Evolutionary conservation across 2,797 vertebrate genomes (phyloP), one percentile per base, ranked within the genome.

Genomic region (Columba guinea): DNA sequence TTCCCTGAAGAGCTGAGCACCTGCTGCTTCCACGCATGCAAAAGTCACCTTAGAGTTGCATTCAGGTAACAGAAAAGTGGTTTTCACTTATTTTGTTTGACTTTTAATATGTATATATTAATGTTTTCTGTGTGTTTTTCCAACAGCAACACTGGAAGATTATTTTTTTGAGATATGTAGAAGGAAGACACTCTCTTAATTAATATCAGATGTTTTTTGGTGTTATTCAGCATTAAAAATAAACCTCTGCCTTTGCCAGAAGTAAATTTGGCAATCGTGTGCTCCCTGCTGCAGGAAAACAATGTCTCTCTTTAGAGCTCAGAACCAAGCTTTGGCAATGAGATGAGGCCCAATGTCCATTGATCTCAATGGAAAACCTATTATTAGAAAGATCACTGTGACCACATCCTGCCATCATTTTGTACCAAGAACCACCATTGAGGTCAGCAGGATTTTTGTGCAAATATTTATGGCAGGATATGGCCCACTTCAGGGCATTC

Each of bases 311-410:
- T 97, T 96, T 89, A 96, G 97, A 96, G 96, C 91, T 90, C 62
- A 4, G 68, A 97, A 95, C 32, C 73, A 89, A 96, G 83, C 70
- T 9, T 94, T 96, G 65, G 97, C 96, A 94, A 95, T 85, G 96
- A 94, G 97, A 23, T 78, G 96, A 83, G 94, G 90, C 95, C 90
- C 89, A 64, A 84, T 84, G 93, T 97, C 97, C 97, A 98, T 98
- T 98, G 97, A 98, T 98, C 96, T 97, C 96, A 94, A 96, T 97
- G 97, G 97, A 98, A 98, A 97, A 97, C 97, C 97, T 97, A 98
- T 97, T 97, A 97, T 98, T 98, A 97, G 97, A 96, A 95, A 81
- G 95, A 92, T 90, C 39, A 15, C 94, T 96, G 91, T 93, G 96
- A 97, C 97, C 97, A 97, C 96, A 97, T 97, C 97, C 98, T 98